phyloP scores from a whole-genome alignment of 2,888 invertebrate genomes.

The Neoscelio sp. region DNA sequence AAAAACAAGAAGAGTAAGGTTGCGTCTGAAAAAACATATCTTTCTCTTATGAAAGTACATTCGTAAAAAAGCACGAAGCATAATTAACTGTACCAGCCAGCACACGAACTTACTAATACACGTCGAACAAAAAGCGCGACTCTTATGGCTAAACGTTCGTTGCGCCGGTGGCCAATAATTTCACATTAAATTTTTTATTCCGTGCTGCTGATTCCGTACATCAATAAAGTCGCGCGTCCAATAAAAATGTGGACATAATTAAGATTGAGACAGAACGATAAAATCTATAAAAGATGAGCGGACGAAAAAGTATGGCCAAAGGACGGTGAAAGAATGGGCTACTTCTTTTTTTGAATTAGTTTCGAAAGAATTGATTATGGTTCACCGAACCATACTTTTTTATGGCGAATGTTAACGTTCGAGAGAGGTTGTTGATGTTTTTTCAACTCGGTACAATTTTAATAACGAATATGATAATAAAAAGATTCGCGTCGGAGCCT shows the following conservation, averaged over 20 bases:
- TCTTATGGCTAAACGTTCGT: conserved; percentile 54
- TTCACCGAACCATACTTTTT: conserved; percentile 23
- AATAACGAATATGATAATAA: no score
- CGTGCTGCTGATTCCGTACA: conserved; percentile 36
- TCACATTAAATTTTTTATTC: conserved; percentile 42
- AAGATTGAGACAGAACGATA: conserved; percentile 49
- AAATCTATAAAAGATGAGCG: conserved; percentile 51
- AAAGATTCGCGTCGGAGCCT: conserved; percentile 21
- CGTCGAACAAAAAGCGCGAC: conserved; percentile 42
- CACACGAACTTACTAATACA: conserved; percentile 54
- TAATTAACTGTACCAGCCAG: conserved; percentile 50
- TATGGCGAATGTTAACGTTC: no score
- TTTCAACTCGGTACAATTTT: no score
- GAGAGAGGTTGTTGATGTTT: no score
- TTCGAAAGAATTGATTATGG: conserved; percentile 36
- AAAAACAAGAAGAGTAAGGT: not conserved
- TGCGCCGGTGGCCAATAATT: conserved; percentile 53
- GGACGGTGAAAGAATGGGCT: not conserved
- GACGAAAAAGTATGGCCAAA: conserved; percentile 20
- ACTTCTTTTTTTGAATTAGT: conserved; percentile 38
- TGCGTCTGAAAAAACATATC: conserved; percentile 30
- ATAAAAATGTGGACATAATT: conserved; percentile 58
- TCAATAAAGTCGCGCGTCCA: conserved; percentile 52
- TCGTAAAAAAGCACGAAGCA: conserved; percentile 44
- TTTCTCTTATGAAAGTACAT: conserved; percentile 32